These are phyloP conservation scores for Podarcis muralis DNA, from an alignment of 2,113 vertebrate genomes.

Conservation along the genomic window DNA sequence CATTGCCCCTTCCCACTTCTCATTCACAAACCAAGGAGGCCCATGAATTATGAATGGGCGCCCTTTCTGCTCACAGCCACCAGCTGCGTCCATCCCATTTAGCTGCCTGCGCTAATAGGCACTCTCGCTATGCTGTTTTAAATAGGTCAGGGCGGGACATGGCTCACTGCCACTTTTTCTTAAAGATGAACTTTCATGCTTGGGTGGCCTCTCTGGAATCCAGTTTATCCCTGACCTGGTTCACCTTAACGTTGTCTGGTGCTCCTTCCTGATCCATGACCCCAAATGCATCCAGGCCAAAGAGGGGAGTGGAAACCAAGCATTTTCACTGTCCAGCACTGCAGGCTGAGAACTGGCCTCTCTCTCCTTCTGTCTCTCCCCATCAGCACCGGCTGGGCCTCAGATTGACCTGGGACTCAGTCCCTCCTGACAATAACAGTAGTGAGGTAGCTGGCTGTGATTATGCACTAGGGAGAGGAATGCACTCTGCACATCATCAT, in stretches of 20 bases:
- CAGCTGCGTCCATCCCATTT: background rate
- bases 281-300: background rate
- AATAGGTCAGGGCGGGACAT: conserved; percentile 5
- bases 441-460: background rate
- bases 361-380: background rate
- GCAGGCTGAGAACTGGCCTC: background rate
- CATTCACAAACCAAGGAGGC: background rate
- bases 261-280: rapidly evolving
- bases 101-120: background rate
- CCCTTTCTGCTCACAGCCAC: background rate
- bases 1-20: background rate
- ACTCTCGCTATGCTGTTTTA: background rate
- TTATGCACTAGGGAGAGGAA: background rate
- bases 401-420: background rate
- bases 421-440: background rate
- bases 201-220: background rate
- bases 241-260: rapidly evolving
- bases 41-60: conserved; percentile 9
- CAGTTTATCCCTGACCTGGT: background rate
- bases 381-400: background rate
- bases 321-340: background rate
- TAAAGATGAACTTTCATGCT: background rate
- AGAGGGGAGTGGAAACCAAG: background rate
- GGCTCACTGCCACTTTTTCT: background rate
- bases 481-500: background rate